phyloP scores from a whole-genome alignment of 2,797 vertebrate species.

The Perodicticus potto region DNA sequence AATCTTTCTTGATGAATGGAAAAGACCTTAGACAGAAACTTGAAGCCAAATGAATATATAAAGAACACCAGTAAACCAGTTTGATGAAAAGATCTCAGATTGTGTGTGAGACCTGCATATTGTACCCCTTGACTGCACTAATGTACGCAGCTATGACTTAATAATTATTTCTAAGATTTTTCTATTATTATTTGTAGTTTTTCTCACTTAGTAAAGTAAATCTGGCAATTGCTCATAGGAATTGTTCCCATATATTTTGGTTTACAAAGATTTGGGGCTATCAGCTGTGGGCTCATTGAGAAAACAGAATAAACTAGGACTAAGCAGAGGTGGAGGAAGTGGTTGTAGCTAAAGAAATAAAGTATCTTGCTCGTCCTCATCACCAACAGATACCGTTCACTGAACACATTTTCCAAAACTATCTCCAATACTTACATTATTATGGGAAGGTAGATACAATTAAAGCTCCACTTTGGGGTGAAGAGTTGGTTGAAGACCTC shows the following conservation, averaged over 20 bases:
- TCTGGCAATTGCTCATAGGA: not conserved
- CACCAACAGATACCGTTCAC: not conserved
- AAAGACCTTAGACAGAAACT: not conserved
- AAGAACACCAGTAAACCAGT: not conserved
- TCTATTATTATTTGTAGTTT: slow-evolving; percentile 21
- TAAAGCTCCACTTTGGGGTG: not conserved
- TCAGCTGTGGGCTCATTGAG: not conserved
- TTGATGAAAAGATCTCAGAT: too few species aligned
- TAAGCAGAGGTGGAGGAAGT: not conserved
- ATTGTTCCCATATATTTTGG: not conserved
- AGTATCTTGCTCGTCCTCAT: not conserved
- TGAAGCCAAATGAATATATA: not conserved
- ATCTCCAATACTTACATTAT: not conserved
- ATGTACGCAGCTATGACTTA: too few species aligned
- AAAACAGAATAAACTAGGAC: not conserved
- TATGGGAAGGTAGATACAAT: not conserved
- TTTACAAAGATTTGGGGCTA: not conserved
- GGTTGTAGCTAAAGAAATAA: not conserved
- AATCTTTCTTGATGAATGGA: not conserved
- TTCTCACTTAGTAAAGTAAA: slow-evolving; percentile 12
- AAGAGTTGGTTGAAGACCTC: not conserved
- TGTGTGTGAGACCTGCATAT: too few species aligned
- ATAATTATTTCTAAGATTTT: slow-evolving; percentile 56
- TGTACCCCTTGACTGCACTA: too few species aligned
- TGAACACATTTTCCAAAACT: not conserved